Evolutionary conservation across 1,140 invertebrate species (phyloP).

Genomic region (Bilobella aurantiaca): DNA sequence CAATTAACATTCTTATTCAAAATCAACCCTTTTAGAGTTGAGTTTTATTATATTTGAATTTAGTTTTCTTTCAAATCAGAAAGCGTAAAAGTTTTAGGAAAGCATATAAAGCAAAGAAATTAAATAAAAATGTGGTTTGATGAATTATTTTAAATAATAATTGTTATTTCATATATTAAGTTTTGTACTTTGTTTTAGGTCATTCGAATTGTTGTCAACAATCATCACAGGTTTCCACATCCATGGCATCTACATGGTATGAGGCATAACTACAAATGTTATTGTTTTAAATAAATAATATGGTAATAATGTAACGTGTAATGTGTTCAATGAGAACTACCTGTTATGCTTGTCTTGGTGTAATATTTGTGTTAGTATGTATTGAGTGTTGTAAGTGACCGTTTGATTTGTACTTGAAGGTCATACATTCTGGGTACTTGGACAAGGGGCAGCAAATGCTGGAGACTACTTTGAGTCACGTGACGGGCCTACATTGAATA

Average conservation of each 20-base stretch:
- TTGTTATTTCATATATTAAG: not conserved
- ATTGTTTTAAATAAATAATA: not conserved
- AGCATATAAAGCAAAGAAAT: not conserved
- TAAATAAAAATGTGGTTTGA: too few relatives aligned
- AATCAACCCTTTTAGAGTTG: not conserved
- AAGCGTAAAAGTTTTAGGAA: not conserved
- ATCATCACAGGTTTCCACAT: not conserved
- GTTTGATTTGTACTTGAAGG: not conserved
- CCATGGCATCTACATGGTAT: conserved; percentile 17
- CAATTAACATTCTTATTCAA: not conserved
- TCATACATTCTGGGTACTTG: conserved; percentile 18
- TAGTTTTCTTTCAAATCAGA: not conserved
- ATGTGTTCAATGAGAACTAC: not conserved
- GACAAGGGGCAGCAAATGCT: not conserved
- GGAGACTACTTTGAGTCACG: not conserved
- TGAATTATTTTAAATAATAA: too few relatives aligned
- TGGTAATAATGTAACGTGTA: not conserved
- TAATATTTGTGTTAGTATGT: not conserved
- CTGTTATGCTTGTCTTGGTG: not conserved
- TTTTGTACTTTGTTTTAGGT: not conserved
- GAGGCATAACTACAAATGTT: not conserved
- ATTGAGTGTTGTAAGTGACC: too few relatives aligned
- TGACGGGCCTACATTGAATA: not conserved
- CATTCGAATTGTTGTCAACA: conserved; percentile 19
- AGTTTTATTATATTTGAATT: not conserved